A percentile compares a stretch with the other conserved stretches of the same genome.
Conservation (phyloP, 2,888 invertebrate species). For the Chrysomela aeneicollis region DNA sequence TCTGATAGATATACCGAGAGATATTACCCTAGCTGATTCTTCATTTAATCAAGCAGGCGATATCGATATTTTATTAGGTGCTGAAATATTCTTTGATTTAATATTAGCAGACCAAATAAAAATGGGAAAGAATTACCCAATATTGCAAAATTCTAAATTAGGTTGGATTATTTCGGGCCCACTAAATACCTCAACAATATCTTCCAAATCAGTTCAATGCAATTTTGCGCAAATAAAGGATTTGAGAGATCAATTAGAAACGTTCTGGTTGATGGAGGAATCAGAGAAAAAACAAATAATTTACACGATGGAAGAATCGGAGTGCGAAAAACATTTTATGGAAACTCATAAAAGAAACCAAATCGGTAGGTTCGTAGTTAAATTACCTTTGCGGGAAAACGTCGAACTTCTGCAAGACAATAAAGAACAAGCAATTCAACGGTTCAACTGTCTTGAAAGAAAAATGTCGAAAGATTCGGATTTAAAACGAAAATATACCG, state of each 20-base stretch:
- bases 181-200: not conserved
- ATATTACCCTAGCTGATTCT: constrained; percentile 22
- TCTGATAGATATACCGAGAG: constrained; percentile 16
- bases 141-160: constrained; percentile 21
- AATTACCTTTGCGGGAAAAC: constrained; percentile 15
- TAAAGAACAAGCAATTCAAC: constrained; percentile 9
- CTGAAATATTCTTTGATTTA: constrained; percentile 15
- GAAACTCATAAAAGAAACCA: constrained; percentile 13
- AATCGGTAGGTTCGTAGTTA: constrained; percentile 24
- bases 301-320: constrained; percentile 16
- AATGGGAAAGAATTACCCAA: not conserved
- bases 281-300: not conserved
- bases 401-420: constrained; percentile 2
- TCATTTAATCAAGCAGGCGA: constrained; percentile 1
- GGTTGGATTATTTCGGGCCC: constrained; percentile 25
- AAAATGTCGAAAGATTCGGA: constrained; percentile 22
- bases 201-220: not conserved
- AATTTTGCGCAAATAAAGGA: not conserved
- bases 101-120: constrained; percentile 7
- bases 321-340: constrained; percentile 22
- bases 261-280: not conserved
- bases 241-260: not conserved
- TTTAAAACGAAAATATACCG: constrained; percentile 21
- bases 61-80: constrained; percentile 17
- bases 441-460: constrained; percentile 29